Base-by-base conservation (phyloP, 2,113 vertebrate species). In the Glareola pratincola region DNA sequence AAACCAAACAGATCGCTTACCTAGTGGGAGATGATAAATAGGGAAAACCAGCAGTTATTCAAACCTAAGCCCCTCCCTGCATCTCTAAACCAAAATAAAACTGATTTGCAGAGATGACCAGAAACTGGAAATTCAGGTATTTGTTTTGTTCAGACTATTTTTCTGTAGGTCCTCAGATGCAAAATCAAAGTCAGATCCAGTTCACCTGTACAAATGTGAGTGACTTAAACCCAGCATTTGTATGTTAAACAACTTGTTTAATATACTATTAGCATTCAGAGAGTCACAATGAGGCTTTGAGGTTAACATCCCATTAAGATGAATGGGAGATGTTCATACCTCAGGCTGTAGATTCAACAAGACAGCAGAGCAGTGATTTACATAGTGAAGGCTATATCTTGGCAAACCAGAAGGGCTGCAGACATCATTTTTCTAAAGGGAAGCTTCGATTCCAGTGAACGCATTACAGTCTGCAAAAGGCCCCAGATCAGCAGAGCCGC, bases 261-360 rank as follows among this genome's bases (percentile, higher is more conserved):
- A 75, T 85, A 57, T 9, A 79, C 32, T 69, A 66, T 91, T 95
- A 95, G 51, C 41, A 82, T 89, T 95, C 13, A 34, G 69, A 77
- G 67, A 90, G 51, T 87, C 67, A 59, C 95, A 94, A 80, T 50
- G 79, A 90, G 57, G 26, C 74, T 95, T 85, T 95, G 92, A 94
- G 92, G 80, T 93, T 91, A 95, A 88, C 56, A 75, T 93, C 66
- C 71, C 83, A 45, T 86, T 85, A 77, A 94, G 88, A 88, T 87
- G 93, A 94, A 96, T 50, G 54, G 85, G 54, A 48, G 69, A 47
- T 91, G 63, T 85, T 97, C 87, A 62, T 62, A 94, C 93, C 92
- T 96, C 72, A 62, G 90, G 91, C 92, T 95, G 85, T 48, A 85
- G 93, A 84, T 92, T 94, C 88, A 90, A 60, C 66, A 76, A 92